Evolutionary conservation across 53 echinoderm and acorn worm species (phyloP).

Genomic region (Patiria pectinifera): DNA sequence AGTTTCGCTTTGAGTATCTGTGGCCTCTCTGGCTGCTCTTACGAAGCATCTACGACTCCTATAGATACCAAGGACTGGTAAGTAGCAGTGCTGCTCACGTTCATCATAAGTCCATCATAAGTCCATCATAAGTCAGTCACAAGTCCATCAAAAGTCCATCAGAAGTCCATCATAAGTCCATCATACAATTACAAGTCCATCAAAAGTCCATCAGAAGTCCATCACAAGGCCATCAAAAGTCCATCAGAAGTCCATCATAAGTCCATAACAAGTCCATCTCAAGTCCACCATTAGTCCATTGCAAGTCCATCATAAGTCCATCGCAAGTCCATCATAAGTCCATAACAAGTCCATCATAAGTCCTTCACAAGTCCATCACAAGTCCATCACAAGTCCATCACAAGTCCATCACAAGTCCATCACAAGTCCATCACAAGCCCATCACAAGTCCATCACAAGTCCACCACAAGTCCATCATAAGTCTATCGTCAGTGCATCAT

Average conservation of each 20-base stretch:
- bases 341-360: no score
- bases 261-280: no score
- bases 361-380: not conserved
- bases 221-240: not conserved
- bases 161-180: no score
- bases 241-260: not conserved
- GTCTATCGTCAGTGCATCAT: not conserved
- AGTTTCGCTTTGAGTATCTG: constrained; percentile 99
- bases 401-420: no score
- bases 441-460: no score
- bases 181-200: no score
- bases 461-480: not conserved
- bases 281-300: no score
- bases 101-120: no score
- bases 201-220: not conserved
- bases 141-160: no score
- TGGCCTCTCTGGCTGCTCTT: constrained; percentile 98
- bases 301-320: not conserved
- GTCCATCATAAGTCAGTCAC: not conserved
- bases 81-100: constrained; percentile 22
- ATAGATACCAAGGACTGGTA: constrained; percentile 98
- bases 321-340: no score
- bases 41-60: constrained; percentile 98
- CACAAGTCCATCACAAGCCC: no score
- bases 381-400: not conserved